phyloP scores from a whole-genome alignment of 2,113 vertebrate genomes.

The Pipa parva region DNA sequence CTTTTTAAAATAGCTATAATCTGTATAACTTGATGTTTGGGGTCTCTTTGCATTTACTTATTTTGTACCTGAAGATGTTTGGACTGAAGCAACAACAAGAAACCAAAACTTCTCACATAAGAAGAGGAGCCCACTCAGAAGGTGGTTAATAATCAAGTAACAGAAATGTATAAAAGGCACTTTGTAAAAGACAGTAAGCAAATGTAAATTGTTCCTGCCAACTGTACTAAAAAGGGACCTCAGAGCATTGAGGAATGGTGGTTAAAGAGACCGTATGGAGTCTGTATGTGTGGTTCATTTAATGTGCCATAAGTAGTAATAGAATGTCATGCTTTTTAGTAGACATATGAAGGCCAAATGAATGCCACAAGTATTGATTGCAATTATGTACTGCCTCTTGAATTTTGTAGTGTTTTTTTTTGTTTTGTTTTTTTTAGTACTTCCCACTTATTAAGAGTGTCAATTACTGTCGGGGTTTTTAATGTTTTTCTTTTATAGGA shows the following conservation, averaged over 20 bases:
- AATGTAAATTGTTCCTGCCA: background rate
- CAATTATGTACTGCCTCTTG: too few species aligned
- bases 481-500: too few species aligned
- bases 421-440: too few species aligned
- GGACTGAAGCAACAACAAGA: slow-evolving; percentile 6
- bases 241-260: background rate
- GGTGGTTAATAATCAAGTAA: background rate
- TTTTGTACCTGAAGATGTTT: slow-evolving; percentile 29
- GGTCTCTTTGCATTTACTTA: slow-evolving; percentile 15
- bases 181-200: slow-evolving; percentile 15
- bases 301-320: slow-evolving; percentile 28
- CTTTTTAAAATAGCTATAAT: slow-evolving; percentile 27
- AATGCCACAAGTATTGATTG: slow-evolving; percentile 22
- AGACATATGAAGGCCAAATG: background rate
- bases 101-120: slow-evolving; percentile 7
- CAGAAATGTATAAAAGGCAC: slow-evolving; percentile 18
- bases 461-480: too few species aligned
- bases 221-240: slow-evolving; percentile 11
- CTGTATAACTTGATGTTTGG: slow-evolving; percentile 25
- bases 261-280: slow-evolving; percentile 21
- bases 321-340: slow-evolving; percentile 15
- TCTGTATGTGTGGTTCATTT: slow-evolving; percentile 31
- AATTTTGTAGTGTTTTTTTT: too few species aligned
- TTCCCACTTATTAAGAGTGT: too few species aligned
- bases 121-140: background rate